Evolutionary conservation across 1,140 invertebrate genomes (phyloP), one percentile per base, ranked within the genome.

Genomic region (Galendromus occidentalis): DNA sequence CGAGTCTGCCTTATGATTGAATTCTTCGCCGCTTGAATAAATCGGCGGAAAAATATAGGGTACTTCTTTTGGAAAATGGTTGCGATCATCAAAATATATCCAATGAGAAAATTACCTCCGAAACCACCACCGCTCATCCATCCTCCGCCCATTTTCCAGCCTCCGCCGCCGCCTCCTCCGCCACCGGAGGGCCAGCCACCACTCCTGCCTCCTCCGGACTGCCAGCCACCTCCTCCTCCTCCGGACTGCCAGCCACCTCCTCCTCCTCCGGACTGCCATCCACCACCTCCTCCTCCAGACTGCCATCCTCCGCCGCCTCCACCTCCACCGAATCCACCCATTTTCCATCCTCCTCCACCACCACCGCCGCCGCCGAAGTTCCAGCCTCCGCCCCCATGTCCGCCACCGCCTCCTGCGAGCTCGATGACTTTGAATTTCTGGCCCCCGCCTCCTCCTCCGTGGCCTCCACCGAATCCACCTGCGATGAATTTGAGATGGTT

Each of bases 401-500:
- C 14, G 20, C 51, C 45, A 28, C 28, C 18, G 4, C 45, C 45
- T 17, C 22, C 22, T 18, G 14, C 14, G 25, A 59, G 51, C 20
- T 59, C 51, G 14, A 59, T 59, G 14, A 59, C 51, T 33, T 59
- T 59, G 33, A 59, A 59, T 33, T 59, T 59, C 33, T 59, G 51
- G 22, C 51, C 51, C 4, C 51, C 51, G 12, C 33, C 25, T 25
- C 51, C 51, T 59, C 51, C 51, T 14, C 45, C 45, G 45, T 22
- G 28, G 45, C 51, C 51, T 59, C 51, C 51, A 4, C 51, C 51
- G 25, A 59, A 59, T 17, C 51, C 51, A 9, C 45, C 45, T 22
- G 4, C 33, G n/a, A n/a, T n/a, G n/a, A n/a, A n/a, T n/a, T n/a
- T n/a, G n/a, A n/a, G n/a, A n/a, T n/a, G n/a, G n/a, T n/a, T n/a